A percentile compares a stretch with the other conserved stretches of the same genome.
phyloP scores from a whole-genome alignment of 2,113 vertebrate genomes.

The Apteryx mantelli region DNA sequence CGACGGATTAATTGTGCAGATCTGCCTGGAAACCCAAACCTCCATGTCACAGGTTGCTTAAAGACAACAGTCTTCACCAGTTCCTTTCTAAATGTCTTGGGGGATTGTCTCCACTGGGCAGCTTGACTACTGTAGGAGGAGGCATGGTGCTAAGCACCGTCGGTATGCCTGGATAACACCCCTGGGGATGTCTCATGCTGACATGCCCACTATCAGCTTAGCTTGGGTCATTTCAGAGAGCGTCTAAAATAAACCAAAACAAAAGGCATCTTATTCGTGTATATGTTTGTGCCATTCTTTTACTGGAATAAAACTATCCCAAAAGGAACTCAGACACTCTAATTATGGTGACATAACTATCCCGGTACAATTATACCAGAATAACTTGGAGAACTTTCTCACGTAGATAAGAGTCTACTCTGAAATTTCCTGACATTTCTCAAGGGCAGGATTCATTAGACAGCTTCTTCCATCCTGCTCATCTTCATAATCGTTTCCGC shows the following conservation, averaged over 20 bases:
- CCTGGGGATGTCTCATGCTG: fast-evolving
- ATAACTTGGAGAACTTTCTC: neutral
- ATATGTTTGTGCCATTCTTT: neutral
- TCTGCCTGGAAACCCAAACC: conserved; percentile 4
- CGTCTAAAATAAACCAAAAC: neutral
- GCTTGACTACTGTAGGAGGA: neutral
- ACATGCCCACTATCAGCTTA: fast-evolving
- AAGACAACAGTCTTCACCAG: neutral
- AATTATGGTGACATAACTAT: neutral
- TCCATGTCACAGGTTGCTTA: neutral
- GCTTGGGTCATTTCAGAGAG: fast-evolving
- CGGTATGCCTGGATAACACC: fast-evolving
- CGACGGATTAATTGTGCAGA: neutral
- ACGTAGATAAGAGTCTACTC: neutral
- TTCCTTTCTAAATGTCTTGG: fast-evolving
- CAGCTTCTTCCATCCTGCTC: neutral
- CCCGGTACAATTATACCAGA: neutral
- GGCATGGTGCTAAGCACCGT: neutral
- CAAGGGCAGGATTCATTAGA: neutral
- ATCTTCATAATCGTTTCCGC: neutral
- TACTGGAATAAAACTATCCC: neutral
- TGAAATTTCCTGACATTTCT: neutral
- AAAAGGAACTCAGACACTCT: neutral
- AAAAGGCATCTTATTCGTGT: neutral
- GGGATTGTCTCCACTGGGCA: neutral